These are phyloP conservation scores for Epicampocera succincta DNA, from an alignment of 2,888 invertebrate genomes.

Conservation along the genomic window DNA sequence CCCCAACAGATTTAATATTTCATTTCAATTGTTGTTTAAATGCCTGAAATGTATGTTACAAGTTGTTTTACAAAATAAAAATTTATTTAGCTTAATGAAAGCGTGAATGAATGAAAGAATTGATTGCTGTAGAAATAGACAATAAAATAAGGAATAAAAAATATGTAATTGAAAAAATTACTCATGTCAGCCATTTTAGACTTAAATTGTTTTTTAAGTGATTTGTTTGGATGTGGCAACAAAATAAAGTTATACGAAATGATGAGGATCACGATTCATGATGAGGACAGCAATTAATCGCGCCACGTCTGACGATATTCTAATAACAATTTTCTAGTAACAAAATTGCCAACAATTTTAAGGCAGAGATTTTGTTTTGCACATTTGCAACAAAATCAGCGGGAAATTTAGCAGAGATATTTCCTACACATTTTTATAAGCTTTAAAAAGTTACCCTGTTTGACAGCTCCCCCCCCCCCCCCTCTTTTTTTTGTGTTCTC, in stretches of 20 bases:
- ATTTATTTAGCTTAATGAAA: constrained; percentile 51
- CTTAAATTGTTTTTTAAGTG: constrained; percentile 78
- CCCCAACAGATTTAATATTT: constrained; percentile 74
- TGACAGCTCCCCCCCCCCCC: too few species aligned
- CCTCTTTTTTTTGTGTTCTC: constrained; percentile 53
- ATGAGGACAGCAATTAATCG: constrained; percentile 38
- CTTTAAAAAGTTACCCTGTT: too few species aligned
- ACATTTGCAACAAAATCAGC: too few species aligned
- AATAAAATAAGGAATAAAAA: constrained; percentile 27
- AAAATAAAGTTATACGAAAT: constrained; percentile 54
- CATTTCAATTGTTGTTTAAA: constrained; percentile 58
- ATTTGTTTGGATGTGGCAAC: constrained; percentile 79
- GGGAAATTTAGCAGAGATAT: too few species aligned
- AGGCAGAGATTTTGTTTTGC: too few species aligned
- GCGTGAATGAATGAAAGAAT: constrained; percentile 48
- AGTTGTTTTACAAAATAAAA: constrained; percentile 55
- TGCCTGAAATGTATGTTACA: constrained; percentile 65
- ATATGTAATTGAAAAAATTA: neutral
- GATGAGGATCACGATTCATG: constrained; percentile 31
- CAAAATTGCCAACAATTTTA: too few species aligned
- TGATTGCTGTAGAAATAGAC: constrained; percentile 31
- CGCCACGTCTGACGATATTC: constrained; percentile 5
- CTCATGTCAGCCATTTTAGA: constrained; percentile 76
- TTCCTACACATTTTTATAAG: too few species aligned
- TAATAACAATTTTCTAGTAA: too few species aligned